Evolutionary conservation across 2,888 invertebrate genomes (phyloP).

Genomic region (Anthophora plumipes): DNA sequence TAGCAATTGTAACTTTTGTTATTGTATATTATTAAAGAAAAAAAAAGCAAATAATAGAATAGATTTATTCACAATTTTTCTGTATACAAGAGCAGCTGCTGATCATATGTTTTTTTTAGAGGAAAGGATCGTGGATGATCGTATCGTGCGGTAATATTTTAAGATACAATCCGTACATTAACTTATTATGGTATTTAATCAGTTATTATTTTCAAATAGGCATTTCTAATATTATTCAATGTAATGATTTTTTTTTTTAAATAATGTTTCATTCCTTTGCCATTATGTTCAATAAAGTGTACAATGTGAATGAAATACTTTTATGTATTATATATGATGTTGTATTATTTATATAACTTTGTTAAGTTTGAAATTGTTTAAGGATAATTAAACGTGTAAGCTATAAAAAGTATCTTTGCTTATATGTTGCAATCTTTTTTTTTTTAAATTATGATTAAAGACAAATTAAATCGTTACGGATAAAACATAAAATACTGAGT

Average conservation of each 20-base stretch:
- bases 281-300: slow-evolving; percentile 57
- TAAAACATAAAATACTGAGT: not conserved
- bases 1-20: slow-evolving; percentile 50
- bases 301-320: slow-evolving; percentile 49
- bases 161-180: slow-evolving; percentile 12
- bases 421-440: not conserved
- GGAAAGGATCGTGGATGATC: not conserved
- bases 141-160: slow-evolving; percentile 9
- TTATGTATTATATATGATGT: slow-evolving; percentile 38
- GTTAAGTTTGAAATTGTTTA: slow-evolving; percentile 41
- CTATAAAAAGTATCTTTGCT: slow-evolving; percentile 1
- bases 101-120: slow-evolving; percentile 5
- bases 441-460: not conserved
- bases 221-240: slow-evolving; percentile 44
- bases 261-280: slow-evolving; percentile 45
- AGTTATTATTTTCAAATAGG: slow-evolving; percentile 21
- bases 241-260: slow-evolving; percentile 46
- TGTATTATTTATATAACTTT: slow-evolving; percentile 50
- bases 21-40: slow-evolving; percentile 35
- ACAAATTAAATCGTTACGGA: not conserved
- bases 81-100: slow-evolving; percentile 24
- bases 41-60: slow-evolving; percentile 34
- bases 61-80: slow-evolving; percentile 45
- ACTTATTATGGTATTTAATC: slow-evolving; percentile 16
- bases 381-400: slow-evolving; percentile 35